Evolutionary conservation across 2,113 vertebrate genomes (phyloP).

Genomic region (Camarhynchus parvulus): DNA sequence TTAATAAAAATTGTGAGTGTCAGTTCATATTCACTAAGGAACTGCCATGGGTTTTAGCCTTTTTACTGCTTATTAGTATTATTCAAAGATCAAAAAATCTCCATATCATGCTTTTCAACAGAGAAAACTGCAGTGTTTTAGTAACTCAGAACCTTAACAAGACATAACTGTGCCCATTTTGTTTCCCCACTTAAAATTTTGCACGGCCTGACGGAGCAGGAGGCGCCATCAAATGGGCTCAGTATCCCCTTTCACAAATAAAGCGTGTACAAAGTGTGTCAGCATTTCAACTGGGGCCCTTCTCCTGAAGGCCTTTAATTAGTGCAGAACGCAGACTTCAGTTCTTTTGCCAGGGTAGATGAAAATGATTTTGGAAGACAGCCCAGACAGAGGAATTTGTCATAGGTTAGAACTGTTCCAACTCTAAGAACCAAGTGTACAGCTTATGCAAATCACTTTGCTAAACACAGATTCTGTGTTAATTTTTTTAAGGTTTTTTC

Average conservation of each 20-base stretch:
- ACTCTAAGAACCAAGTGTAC: slow-evolving; percentile 80
- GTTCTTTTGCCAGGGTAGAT: slow-evolving; percentile 86
- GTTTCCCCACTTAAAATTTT: slow-evolving; percentile 66
- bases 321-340: slow-evolving; percentile 88
- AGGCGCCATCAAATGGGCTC: slow-evolving; percentile 75
- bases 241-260: slow-evolving; percentile 76
- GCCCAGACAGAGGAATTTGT: slow-evolving; percentile 88
- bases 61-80: not conserved
- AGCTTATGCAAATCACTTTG: slow-evolving; percentile 81
- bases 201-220: slow-evolving; percentile 59
- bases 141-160: slow-evolving; percentile 26
- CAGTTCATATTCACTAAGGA: not conserved
- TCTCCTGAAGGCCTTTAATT: slow-evolving; percentile 88
- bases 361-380: slow-evolving; percentile 84
- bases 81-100: not conserved
- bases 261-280: slow-evolving; percentile 86
- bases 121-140: not conserved
- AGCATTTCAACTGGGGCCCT: slow-evolving; percentile 80
- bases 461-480: slow-evolving; percentile 78
- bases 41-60: not conserved
- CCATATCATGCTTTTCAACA: not conserved
- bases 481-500: slow-evolving; percentile 61
- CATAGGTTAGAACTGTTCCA: slow-evolving; percentile 85
- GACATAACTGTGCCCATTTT: slow-evolving; percentile 63
- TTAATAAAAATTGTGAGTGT: not conserved